Percentiles rank a stretch among this genome's conserved stretches.
These are phyloP conservation scores for Andrena minutula DNA, from an alignment of 2,888 invertebrate species.

Conservation along the genomic window DNA sequence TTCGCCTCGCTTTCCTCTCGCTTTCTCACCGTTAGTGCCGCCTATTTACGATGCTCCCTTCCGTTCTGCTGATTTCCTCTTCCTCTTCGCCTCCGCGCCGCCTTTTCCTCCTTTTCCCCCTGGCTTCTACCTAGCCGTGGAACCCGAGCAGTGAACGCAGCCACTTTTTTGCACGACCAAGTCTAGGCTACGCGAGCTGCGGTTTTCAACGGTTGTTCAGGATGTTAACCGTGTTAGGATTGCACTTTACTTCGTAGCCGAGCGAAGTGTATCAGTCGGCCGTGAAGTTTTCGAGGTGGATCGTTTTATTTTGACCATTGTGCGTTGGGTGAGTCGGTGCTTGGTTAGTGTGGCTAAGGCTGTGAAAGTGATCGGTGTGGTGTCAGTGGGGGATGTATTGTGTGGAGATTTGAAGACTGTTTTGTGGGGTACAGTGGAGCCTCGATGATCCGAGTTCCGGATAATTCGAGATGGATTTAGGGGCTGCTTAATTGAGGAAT, in stretches of 20 bases:
- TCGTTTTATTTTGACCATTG: background rate
- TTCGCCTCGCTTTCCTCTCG: constrained; percentile 48
- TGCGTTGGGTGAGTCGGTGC: no score
- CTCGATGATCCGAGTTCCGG: no score
- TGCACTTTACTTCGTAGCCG: constrained; percentile 11
- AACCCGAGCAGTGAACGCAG: background rate
- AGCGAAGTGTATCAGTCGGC: background rate
- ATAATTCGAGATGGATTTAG: no score
- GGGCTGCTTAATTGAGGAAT: no score
- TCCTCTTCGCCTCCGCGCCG: constrained; percentile 59
- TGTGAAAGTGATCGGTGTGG: no score
- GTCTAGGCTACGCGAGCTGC: constrained; percentile 2
- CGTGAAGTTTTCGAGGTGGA: background rate
- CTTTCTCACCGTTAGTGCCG: constrained; percentile 57
- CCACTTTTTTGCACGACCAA: background rate
- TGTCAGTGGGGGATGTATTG: no score
- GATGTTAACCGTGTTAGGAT: constrained; percentile 15
- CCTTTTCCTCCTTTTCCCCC: constrained; percentile 36
- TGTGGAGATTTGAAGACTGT: no score
- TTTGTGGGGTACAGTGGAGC: no score
- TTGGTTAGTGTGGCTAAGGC: no score
- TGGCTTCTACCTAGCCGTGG: background rate
- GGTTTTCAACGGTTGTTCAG: constrained; percentile 6
- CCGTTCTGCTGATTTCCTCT: constrained; percentile 49
- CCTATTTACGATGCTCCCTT: constrained; percentile 50